Percentiles rank a stretch among this genome's conserved stretches.
Evolutionary conservation across 2,113 vertebrate species (phyloP).

Genomic region (Campylomormyrus numenius): DNA sequence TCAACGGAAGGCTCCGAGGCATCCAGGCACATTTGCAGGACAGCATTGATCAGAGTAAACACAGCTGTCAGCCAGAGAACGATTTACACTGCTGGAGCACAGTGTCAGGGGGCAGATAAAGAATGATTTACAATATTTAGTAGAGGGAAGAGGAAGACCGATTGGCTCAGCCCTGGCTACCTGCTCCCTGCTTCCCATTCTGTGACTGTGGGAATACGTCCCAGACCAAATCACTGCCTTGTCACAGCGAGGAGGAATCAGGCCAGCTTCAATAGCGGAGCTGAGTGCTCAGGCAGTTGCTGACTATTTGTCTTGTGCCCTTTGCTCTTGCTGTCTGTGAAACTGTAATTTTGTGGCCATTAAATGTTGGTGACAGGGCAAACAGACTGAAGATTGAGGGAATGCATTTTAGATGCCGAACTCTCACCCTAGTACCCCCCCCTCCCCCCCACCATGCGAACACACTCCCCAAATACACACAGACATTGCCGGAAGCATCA

Average conservation of each 20-base stretch:
- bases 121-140: constrained; percentile 37
- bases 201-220: constrained; percentile 49
- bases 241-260: constrained; percentile 41
- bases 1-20: background rate
- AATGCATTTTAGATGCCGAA: constrained; percentile 28
- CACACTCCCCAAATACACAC: constrained; percentile 24
- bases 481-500: constrained; percentile 37
- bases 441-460: background rate
- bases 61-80: constrained; percentile 38
- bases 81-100: constrained; percentile 47
- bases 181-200: constrained; percentile 24
- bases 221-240: constrained; percentile 35
- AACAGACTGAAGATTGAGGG: background rate
- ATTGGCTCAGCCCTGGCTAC: constrained; percentile 38
- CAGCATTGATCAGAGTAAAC: constrained; percentile 30
- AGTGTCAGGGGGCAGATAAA: constrained; percentile 44
- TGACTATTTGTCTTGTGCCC: background rate
- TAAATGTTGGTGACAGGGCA: background rate
- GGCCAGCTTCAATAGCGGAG: constrained; percentile 24
- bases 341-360: constrained; percentile 9
- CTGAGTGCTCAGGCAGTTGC: background rate
- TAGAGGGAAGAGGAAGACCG: constrained; percentile 41
- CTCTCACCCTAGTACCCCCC: constrained; percentile 16
- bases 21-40: background rate
- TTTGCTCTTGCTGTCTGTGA: background rate